Conservation (phyloP, 2,113 vertebrate genomes). For the Charadrius vociferus region DNA sequence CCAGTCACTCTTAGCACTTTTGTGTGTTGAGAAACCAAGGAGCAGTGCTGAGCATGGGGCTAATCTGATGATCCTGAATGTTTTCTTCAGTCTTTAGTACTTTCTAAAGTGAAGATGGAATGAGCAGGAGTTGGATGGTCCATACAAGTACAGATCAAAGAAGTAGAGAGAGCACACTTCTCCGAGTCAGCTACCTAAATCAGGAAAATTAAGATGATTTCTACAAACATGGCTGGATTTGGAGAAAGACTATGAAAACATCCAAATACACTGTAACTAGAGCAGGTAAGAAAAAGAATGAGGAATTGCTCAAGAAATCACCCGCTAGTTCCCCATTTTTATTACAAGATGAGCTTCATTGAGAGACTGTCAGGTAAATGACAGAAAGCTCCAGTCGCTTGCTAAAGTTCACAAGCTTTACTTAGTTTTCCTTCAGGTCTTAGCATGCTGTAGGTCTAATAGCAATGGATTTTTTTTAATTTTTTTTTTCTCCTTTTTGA, state of each 20-base stretch:
- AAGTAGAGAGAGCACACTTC: neutral
- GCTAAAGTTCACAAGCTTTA: neutral
- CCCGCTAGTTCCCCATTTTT: neutral
- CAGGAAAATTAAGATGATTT: neutral
- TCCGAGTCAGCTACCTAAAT: neutral
- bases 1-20: neutral
- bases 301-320: neutral
- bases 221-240: neutral
- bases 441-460: neutral
- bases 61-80: neutral
- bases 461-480: neutral
- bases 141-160: neutral
- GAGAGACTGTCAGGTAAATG: neutral
- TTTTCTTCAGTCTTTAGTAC: neutral
- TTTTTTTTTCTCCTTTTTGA: neutral
- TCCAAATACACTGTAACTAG: neutral
- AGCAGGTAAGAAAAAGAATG: neutral
- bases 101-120: neutral
- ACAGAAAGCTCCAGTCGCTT: neutral
- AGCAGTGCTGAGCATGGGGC: accelerated
- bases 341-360: neutral
- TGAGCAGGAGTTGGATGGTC: neutral
- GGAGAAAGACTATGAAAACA: neutral
- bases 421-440: neutral
- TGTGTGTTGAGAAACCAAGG: neutral